Evolutionary conservation across 2,113 vertebrate species (phyloP).

Genomic region (Sphyrna mokarran): DNA sequence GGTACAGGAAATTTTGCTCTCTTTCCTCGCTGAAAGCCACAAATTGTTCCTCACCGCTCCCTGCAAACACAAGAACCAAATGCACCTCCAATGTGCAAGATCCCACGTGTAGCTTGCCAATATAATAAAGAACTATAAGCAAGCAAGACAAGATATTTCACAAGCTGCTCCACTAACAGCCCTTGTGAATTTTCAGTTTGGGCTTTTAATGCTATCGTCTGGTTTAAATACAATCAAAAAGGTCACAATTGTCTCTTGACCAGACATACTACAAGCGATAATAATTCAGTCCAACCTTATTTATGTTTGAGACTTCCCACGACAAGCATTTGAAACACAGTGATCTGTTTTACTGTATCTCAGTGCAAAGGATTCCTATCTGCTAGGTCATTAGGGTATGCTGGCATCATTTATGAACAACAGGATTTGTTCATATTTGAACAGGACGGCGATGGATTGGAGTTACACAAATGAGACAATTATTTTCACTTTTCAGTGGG

Average conservation of each 20-base stretch:
- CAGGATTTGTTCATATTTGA: neutral
- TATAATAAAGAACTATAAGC: neutral
- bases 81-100: neutral
- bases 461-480: neutral
- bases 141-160: neutral
- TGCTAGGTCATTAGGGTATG: neutral
- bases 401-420: neutral
- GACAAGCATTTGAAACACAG: neutral
- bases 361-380: neutral
- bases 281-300: neutral
- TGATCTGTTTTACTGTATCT: neutral
- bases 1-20: neutral
- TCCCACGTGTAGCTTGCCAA: neutral
- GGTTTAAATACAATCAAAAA: neutral
- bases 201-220: neutral
- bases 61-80: too few species aligned
- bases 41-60: too few species aligned
- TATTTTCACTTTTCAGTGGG: neutral
- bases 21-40: too few species aligned
- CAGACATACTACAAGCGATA: neutral
- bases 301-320: neutral
- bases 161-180: neutral
- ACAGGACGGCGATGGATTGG: neutral
- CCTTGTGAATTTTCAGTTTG: neutral
- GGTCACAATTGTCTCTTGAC: neutral